Base-by-base conservation (phyloP, 2,113 vertebrate genomes). In the Neotragus pygmaeus region DNA sequence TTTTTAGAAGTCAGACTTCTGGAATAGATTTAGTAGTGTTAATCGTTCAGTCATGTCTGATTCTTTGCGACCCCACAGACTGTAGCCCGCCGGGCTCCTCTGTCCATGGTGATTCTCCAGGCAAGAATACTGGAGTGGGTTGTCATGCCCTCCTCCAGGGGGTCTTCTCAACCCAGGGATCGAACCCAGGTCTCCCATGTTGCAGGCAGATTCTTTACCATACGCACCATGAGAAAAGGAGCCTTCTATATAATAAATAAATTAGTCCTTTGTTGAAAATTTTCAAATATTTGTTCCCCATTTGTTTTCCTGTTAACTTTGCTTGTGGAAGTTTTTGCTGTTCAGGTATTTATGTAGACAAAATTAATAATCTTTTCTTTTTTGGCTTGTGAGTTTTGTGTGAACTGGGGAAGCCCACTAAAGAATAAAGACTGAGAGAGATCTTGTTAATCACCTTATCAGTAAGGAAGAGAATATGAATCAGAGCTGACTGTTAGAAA, bases 1-100 rank as follows among this genome's bases (percentile, higher is more conserved):
- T 96, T 94, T 39, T 53, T 88, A 80, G 45, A 91, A 93, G 58
- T 94, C 58, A 81, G 17, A 64, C 90, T 94, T 95, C 36, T 95
- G 77, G 88, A 84, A 88, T 91, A 94, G 51, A 17, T 66, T 91
- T 85, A 39, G 30, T 70, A 23, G 66, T 39, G 10, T 23, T 70
- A 70, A 39, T 70, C 10, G 0, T 21, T 70, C 66, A 70, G n/a
- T 70, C 66, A 70, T 70, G 66, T 23, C 36, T 70, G 66, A 39
- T 39, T 70, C 66, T 70, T 70, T 70, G n/a, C 0, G 0, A 39
- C n/a, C 66, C n/a, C n/a, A n/a, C n/a, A 23, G n/a, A 70, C 66
- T 70, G 17, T 39, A 39, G 66, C 66, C 66, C 6, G n/a, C 66
- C 66, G 39, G 66, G 66, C n/a, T 70, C n/a, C 16, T 70, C 19